Base-by-base conservation (phyloP, 2,797 vertebrate species). In the Clarias platycephalus region DNA sequence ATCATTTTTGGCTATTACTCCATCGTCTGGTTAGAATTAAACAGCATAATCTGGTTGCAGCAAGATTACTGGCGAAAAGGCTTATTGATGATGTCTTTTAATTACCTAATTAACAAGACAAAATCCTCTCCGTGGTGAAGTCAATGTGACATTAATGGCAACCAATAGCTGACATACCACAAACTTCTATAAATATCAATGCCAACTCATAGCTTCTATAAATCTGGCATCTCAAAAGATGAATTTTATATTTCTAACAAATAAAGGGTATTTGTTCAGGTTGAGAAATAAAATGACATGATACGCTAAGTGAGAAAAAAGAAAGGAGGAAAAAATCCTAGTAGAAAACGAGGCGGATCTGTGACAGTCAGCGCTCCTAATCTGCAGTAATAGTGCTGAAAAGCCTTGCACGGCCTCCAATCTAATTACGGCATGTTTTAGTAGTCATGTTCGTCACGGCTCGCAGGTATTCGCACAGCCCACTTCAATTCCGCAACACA, bases 401-500 rank as follows among this genome's bases (percentile, higher is more conserved):
- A 49, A 53, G 40, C 3, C 58, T 79, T 0, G 2, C 24, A 18
- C 37, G 20, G 58, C 62, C n/a, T 28, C 18, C 24, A 20, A n/a
- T 82, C 66, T 70, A 76, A 66, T 83, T 53, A 24, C 22, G 26
- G 5, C 71, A 55, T 55, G 12, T 75, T 83, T 78, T 13, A 68
- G 63, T 7, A 22, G 44, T 64, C 62, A 26, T 74, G 68, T 74
- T 83, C 64, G 70, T 63, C 37, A 53, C 71, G 26, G 34, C 26
- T 49, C 58, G 49, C 44, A 40, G 70, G 40, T 37, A 49, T 83
- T 72, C 74, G 26, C 31, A 6, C 22, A 26, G 26, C 64, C 9
- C 15, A 37, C 40, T 55, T 78, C 55, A 78, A 60, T 78, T 68
- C 80, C 64, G 0, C 24, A 86, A 63, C 81, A 7, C 26, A 55